Base-by-base conservation (phyloP, 2,888 invertebrate genomes). In the Hanleya hanleyi region DNA sequence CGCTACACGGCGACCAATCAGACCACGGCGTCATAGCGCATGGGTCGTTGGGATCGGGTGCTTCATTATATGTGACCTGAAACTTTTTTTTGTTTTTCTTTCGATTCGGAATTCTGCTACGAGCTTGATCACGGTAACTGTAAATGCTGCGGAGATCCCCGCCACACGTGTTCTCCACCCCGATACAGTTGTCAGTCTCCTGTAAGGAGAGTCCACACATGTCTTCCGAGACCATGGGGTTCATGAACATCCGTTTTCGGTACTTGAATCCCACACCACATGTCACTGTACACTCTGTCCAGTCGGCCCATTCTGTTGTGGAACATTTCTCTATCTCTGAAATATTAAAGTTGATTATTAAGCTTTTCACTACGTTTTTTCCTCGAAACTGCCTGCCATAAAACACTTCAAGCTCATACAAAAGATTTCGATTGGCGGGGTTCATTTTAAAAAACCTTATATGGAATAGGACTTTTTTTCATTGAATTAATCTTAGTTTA, bases 1-100 rank as follows among this genome's bases (percentile, higher is more conserved):
- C 94, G 85, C 94, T 95, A 90, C 97, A 97, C 0, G 93, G 92
- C 35, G 94, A 93, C 97, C 97, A 97, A 66, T 93, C 93, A 36
- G 95, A 93, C 97, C 97, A 97, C 57, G 93, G 92, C 1, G 95
- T 94, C 84, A 96, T 92, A 83, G 93, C 92, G 83, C 91, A 91
- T 50, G 88, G 85, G 70, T 90, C 84, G 12, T 76, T 74, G 18
- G 80, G 76, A 68, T 86, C 83, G 1, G 81, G 49, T 35, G 74
- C 77, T 9, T 82, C 81, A 50, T 80, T 81, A 51, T 84, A 84
- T 9, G 81, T 76, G 49, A 87, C 83, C 67, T 83, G 81, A 76
- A 85, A 86, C 66, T 82, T 81, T n/a, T 81, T 78, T 18, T 74
- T 47, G 41, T 75, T 67, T 26, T 68, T 72, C 67, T 70, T 75